Conservation (phyloP, 2,888 invertebrate species). For the Drosophila testacea region DNA sequence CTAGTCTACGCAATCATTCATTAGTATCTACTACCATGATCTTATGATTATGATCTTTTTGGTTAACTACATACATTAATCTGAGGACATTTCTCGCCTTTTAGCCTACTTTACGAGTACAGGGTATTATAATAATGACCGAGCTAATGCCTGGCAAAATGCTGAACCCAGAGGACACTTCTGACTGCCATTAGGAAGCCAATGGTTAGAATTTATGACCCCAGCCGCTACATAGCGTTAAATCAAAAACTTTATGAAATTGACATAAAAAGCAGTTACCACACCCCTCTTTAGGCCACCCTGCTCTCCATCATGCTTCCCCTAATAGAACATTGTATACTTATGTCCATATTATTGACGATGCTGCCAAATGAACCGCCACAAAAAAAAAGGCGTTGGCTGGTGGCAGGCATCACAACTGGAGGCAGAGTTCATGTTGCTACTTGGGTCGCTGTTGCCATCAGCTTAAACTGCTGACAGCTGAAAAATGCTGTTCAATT, state of each 20-base stretch:
- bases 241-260: conserved; percentile 74
- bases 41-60: not conserved
- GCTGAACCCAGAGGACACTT: conserved; percentile 45
- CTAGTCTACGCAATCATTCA: no score
- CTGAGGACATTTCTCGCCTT: not conserved
- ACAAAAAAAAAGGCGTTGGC: conserved; percentile 20
- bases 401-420: not conserved
- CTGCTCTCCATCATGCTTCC: not conserved
- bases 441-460: conserved; percentile 37
- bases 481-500: conserved; percentile 68
- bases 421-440: conserved; percentile 11
- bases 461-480: conserved; percentile 75
- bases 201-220: conserved; percentile 48
- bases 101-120: not conserved
- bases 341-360: conserved; percentile 71
- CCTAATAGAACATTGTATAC: conserved; percentile 35
- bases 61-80: not conserved
- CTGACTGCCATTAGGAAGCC: conserved; percentile 45
- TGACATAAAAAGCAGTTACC: conserved; percentile 47
- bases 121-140: conserved; percentile 30
- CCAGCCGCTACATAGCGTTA: conserved; percentile 35
- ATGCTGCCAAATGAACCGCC: conserved; percentile 68
- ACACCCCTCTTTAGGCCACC: not conserved
- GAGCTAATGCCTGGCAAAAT: conserved; percentile 34
- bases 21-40: not conserved